Conservation (phyloP, 2,888 invertebrate genomes). For the Lycophotia porphyrea region DNA sequence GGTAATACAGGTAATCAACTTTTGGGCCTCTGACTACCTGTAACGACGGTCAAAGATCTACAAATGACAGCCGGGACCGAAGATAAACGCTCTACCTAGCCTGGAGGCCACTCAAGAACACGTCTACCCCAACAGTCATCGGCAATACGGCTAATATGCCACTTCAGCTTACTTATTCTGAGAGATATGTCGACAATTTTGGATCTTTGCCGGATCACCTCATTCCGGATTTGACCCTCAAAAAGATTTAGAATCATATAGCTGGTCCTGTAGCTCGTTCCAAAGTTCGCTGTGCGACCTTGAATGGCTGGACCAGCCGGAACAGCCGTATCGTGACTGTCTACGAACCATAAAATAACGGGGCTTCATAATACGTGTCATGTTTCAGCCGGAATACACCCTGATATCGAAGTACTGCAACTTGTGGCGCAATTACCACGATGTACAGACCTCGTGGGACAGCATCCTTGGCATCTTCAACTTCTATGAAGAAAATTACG, state of each 20-base stretch:
- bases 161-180: not conserved
- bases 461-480: conserved; percentile 88
- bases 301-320: not conserved
- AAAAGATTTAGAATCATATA: not conserved
- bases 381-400: conserved; percentile 89
- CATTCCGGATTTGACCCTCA: not conserved
- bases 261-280: not conserved
- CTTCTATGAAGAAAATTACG: conserved; percentile 87
- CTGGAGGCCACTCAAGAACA: not conserved
- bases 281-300: not conserved
- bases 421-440: conserved; percentile 93
- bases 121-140: not conserved
- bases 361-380: not conserved
- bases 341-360: not conserved
- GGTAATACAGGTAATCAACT: too few relatives aligned
- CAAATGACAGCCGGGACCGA: too few relatives aligned
- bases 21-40: too few relatives aligned
- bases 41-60: too few relatives aligned
- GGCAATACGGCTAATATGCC: not conserved
- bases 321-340: not conserved
- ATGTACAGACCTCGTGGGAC: conserved; percentile 90
- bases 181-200: not conserved
- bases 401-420: conserved; percentile 90
- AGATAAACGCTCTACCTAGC: not conserved
- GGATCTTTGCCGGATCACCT: not conserved